These are phyloP conservation scores for Sphyrna mokarran DNA, from an alignment of 2,113 vertebrate genomes.

Conservation along the genomic window DNA sequence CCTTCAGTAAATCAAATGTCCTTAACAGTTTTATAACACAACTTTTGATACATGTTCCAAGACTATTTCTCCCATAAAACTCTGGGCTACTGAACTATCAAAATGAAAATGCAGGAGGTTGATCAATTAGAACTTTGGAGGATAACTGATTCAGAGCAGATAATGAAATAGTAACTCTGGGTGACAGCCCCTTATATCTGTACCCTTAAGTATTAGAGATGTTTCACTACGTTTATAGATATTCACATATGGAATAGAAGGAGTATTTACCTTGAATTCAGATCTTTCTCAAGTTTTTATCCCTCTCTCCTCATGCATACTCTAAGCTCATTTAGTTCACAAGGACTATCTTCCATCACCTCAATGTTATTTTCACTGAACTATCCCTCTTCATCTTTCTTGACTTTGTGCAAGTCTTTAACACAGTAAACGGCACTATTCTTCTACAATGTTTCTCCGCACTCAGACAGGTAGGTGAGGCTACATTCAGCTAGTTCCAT, in stretches of 20 bases:
- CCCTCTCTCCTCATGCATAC: background rate
- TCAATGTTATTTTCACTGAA: background rate
- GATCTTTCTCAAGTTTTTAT: background rate
- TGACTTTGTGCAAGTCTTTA: background rate
- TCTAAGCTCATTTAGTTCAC: background rate
- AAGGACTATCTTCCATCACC: background rate
- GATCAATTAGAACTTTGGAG: background rate
- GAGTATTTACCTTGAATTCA: background rate
- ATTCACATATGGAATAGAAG: background rate
- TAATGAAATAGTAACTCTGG: background rate
- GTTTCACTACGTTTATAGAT: background rate
- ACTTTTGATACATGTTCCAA: background rate
- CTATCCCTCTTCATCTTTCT: background rate
- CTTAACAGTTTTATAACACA: background rate
- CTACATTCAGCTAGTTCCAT: background rate
- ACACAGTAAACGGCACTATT: background rate
- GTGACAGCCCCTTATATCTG: background rate
- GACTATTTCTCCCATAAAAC: background rate
- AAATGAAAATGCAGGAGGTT: background rate
- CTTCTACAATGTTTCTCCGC: background rate
- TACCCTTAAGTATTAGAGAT: background rate
- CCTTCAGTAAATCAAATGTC: background rate
- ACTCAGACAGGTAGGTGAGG: background rate
- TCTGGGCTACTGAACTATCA: background rate
- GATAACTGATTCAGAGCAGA: background rate